These are phyloP conservation scores for Riparia riparia DNA, from an alignment of 2,113 vertebrate genomes.

Conservation along the genomic window DNA sequence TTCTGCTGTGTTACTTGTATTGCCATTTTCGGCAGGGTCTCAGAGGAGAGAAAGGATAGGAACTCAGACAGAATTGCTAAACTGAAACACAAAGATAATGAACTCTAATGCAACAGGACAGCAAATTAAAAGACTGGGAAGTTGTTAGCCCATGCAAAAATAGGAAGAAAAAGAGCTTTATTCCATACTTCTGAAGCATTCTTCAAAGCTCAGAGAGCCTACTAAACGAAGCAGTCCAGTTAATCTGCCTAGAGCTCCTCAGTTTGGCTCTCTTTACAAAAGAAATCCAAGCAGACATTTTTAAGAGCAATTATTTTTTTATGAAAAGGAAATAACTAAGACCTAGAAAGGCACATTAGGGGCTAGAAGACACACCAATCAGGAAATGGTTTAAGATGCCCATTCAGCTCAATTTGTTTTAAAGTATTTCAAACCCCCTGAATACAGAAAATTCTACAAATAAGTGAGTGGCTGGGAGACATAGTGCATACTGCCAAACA, in stretches of 20 bases:
- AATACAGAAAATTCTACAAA: slow-evolving; percentile 36
- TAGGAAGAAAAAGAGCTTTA: slow-evolving; percentile 68
- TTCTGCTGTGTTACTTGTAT: slow-evolving; percentile 70
- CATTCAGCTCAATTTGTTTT: slow-evolving; percentile 59
- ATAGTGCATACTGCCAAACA: slow-evolving; percentile 16
- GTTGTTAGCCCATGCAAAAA: slow-evolving; percentile 59
- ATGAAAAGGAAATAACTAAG: slow-evolving; percentile 67
- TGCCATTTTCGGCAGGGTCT: slow-evolving; percentile 70
- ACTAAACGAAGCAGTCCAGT: slow-evolving; percentile 55
- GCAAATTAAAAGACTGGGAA: slow-evolving; percentile 72
- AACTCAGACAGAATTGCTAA: slow-evolving; percentile 73
- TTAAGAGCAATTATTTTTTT: slow-evolving; percentile 73
- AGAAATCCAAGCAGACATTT: slow-evolving; percentile 68
- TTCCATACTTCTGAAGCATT: slow-evolving; percentile 68
- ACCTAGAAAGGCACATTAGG: slow-evolving; percentile 44
- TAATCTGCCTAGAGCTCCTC: slow-evolving; percentile 65
- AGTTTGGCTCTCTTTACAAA: slow-evolving; percentile 60
- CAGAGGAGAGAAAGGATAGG: slow-evolving; percentile 61
- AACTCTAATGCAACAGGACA: slow-evolving; percentile 68
- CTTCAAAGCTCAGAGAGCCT: slow-evolving; percentile 68
- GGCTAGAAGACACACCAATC: slow-evolving; percentile 65
- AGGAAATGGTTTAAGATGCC: slow-evolving; percentile 62
- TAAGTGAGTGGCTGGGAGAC: slow-evolving; percentile 23
- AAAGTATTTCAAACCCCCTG: slow-evolving; percentile 58
- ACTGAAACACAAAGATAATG: slow-evolving; percentile 75